Evolutionary conservation across 2,113 vertebrate genomes (phyloP).

Genomic region (Onychostoma macrolepis): DNA sequence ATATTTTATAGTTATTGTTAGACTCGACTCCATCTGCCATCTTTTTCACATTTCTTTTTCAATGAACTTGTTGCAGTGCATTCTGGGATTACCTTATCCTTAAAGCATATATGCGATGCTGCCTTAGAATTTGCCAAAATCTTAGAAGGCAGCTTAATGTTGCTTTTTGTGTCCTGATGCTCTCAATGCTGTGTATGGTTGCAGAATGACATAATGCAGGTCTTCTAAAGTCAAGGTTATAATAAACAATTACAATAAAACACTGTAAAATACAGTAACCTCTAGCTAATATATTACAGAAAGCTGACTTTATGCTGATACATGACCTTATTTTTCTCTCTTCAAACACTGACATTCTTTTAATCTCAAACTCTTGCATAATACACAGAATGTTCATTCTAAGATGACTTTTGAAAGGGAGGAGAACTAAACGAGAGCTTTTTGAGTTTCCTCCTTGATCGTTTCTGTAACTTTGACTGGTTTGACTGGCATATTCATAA

Average conservation of each 20-base stretch:
- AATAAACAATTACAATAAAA: neutral
- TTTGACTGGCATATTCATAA: neutral
- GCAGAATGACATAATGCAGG: neutral
- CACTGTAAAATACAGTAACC: neutral
- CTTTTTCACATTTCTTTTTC: neutral
- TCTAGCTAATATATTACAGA: neutral
- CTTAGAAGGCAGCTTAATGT: neutral
- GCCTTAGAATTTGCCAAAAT: neutral
- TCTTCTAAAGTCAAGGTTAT: neutral
- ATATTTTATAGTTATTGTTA: neutral
- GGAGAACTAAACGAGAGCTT: neutral
- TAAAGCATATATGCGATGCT: neutral
- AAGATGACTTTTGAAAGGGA: slow-evolving; percentile 9
- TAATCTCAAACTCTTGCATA: slow-evolving; percentile 9
- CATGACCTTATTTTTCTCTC: neutral
- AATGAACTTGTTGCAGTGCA: neutral
- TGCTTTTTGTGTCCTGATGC: neutral
- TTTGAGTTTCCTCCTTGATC: neutral
- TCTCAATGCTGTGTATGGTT: neutral
- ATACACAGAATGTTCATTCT: slow-evolving; percentile 23
- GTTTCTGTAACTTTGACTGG: neutral
- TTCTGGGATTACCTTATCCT: neutral
- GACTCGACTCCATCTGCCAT: neutral
- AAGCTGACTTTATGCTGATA: neutral
- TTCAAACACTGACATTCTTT: slow-evolving; percentile 3